phyloP scores from a whole-genome alignment of 2,113 vertebrate species.

The Accipiter cooperii region DNA sequence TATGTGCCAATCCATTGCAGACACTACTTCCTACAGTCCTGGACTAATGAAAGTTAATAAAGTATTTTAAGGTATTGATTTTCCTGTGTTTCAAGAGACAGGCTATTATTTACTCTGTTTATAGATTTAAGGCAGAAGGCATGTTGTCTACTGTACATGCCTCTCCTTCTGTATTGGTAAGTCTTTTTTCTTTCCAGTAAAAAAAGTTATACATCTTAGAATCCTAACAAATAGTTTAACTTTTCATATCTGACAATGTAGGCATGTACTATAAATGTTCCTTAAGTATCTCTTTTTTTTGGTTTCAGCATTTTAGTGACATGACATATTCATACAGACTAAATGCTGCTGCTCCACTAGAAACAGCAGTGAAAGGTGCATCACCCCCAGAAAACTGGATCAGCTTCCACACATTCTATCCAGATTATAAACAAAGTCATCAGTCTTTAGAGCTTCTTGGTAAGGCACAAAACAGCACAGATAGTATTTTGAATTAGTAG shows the following conservation, averaged over 20 bases:
- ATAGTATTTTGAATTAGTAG: not conserved
- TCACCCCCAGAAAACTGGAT: not conserved
- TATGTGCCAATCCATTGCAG: not conserved
- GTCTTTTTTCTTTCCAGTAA: not conserved
- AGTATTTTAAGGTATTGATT: not conserved
- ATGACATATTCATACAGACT: constrained; percentile 72
- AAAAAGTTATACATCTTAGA: not conserved
- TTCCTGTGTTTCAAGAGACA: not conserved
- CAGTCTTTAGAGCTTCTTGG: not conserved
- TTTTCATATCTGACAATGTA: not conserved
- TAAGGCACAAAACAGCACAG: not conserved
- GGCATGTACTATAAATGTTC: not conserved
- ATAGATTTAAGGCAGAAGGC: not conserved
- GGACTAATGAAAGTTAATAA: not conserved
- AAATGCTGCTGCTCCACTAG: not conserved
- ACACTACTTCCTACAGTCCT: not conserved
- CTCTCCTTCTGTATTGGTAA: not conserved
- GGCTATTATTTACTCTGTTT: not conserved
- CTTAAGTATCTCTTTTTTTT: not conserved
- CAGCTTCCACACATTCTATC: not conserved
- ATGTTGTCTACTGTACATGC: not conserved
- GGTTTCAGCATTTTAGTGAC: constrained; percentile 84
- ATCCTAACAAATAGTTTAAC: not conserved
- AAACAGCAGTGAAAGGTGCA: not conserved
- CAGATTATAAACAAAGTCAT: constrained; percentile 1